Evolutionary conservation across 92 coral and sea anemone genomes (phyloP).

Genomic region (Heteractis magnifica): DNA sequence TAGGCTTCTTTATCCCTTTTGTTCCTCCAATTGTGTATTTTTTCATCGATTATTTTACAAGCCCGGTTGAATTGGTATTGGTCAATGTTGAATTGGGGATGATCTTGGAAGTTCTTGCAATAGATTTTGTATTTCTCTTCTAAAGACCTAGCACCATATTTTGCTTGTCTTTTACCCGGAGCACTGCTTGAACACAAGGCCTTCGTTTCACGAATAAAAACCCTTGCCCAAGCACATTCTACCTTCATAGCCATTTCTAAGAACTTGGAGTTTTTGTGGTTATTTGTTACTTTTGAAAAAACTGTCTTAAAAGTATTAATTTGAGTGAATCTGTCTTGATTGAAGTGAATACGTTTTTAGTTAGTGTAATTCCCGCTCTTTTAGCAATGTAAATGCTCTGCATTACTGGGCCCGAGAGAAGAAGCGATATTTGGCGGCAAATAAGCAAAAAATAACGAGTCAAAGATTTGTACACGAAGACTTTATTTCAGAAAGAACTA

Average conservation of each 20-base stretch:
- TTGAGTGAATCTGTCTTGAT: too few species aligned
- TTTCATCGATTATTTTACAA: conserved; percentile 10
- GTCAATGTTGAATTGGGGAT: conserved; percentile 1
- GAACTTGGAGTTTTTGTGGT: too few species aligned
- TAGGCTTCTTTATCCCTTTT: conserved; percentile 27
- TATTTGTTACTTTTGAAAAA: neutral
- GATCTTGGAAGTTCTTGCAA: conserved; percentile 19
- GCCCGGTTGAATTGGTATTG: conserved; percentile 29
- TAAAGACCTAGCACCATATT: conserved; percentile 13
- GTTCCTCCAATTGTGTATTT: conserved; percentile 14
- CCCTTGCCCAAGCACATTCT: conserved; percentile 49
- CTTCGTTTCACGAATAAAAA: conserved; percentile 30
- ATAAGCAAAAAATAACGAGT: too few species aligned
- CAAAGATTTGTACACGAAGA: too few species aligned
- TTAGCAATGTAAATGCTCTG: too few species aligned
- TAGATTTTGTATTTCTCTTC: conserved; percentile 17
- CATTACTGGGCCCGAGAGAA: too few species aligned
- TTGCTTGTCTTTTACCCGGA: conserved; percentile 25
- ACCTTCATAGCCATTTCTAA: conserved; percentile 19
- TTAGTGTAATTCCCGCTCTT: too few species aligned
- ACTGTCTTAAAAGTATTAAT: neutral
- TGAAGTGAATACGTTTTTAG: too few species aligned
- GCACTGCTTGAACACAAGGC: neutral
- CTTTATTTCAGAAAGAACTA: too few species aligned
- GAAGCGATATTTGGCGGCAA: too few species aligned